Evolutionary conservation across 2,113 vertebrate species (phyloP), one percentile per base, ranked within the genome.

Genomic region (Pelobates fuscus): DNA sequence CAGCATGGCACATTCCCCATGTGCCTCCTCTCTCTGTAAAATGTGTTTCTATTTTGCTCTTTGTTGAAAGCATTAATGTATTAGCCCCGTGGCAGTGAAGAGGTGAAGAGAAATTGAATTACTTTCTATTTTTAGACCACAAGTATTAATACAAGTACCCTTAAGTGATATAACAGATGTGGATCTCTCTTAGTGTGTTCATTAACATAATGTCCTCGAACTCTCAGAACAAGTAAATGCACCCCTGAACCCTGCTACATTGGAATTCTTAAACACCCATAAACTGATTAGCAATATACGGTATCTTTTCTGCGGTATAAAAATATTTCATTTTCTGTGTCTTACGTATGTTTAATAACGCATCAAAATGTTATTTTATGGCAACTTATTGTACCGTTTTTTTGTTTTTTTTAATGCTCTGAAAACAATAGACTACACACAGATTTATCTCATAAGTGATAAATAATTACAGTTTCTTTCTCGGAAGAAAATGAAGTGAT

Each of bases 71-170:
- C 69, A 71, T 61, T 71, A 71, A 71, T 71, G 57, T 71, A 61
- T 71, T 71, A 71, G 57, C 58, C 69, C 37, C 18, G 24, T 61
- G 57, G 69, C 70, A 64, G 44, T 72, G 27, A 54, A 63, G 23
- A 71, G 70, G 70, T 71, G 58, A 71, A 63, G 44, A 60, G 43
- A 72, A 72, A 72, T 72, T 6, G 60, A 72, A 72, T 72, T 72
- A 63, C 43, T 52, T 72, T 72, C 70, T 72, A 72, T 63, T 72
- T 72, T 72, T 72, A 63, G 52, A 44, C 52, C 44, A 54, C 32
- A 20, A 58, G 70, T 63, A 63, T 72, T 72, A 72, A 25, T 8
- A 72, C 43, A 52, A 63, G 44, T 63, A 52, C 55, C 54, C 55
- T 57, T 41, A 44, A 70, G 21, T 70, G 54, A 60, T 44, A 27